Evolutionary conservation across 1,140 invertebrate genomes (phyloP).

Genomic region (Meloidogyne exigua): DNA sequence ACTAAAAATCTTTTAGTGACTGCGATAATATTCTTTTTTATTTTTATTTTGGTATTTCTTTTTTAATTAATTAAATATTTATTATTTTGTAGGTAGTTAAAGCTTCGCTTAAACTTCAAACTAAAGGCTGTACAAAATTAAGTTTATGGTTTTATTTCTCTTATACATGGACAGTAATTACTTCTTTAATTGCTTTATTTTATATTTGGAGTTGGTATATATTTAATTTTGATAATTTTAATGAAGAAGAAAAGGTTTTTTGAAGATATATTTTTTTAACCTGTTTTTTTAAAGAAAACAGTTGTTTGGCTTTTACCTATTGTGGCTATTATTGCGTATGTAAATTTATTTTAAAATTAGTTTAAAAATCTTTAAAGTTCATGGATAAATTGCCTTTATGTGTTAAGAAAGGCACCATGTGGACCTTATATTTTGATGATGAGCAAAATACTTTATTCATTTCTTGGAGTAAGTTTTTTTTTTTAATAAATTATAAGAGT

Average conservation of each 20-base stretch:
- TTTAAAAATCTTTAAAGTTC: constrained; percentile 21
- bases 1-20: constrained; percentile 47
- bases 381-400: constrained; percentile 54
- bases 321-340: constrained; percentile 46
- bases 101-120: constrained; percentile 45
- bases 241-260: constrained; percentile 40
- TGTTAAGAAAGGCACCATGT: constrained; percentile 48
- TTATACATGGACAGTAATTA: constrained; percentile 43
- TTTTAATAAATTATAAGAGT: no score
- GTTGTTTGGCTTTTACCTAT: constrained; percentile 51
- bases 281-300: constrained; percentile 34
- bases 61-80: constrained; percentile 12
- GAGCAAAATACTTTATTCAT: constrained; percentile 42
- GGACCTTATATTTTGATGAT: constrained; percentile 54
- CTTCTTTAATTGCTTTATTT: constrained; percentile 47
- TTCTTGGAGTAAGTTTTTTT: constrained; percentile 22
- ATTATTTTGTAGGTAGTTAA: constrained; percentile 44
- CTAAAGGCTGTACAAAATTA: constrained; percentile 20
- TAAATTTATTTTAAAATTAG: neutral
- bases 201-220: constrained; percentile 45
- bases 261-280: neutral
- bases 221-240: constrained; percentile 50
- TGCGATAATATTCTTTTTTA: constrained; percentile 42
- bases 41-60: constrained; percentile 47
- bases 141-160: constrained; percentile 49